Evolutionary conservation across 2,113 vertebrate species (phyloP).

Genomic region (Hippopotamus amphibius): DNA sequence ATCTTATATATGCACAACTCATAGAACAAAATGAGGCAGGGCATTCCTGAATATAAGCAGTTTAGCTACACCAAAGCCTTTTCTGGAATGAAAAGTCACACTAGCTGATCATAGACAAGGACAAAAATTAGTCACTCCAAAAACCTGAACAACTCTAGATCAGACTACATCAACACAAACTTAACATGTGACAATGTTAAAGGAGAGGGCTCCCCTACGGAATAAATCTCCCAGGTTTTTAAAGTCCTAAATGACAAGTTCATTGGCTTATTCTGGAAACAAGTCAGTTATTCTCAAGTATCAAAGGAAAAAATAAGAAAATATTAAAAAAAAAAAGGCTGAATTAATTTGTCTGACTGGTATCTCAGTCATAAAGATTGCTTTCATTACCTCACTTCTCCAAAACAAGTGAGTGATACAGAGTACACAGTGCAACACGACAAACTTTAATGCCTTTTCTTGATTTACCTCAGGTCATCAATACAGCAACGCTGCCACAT

Average conservation of each 20-base stretch:
- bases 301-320: neutral
- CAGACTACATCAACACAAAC: neutral
- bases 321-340: neutral
- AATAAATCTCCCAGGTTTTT: constrained; percentile 24
- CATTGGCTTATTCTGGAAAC: constrained; percentile 39
- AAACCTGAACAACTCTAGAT: neutral
- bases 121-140: neutral
- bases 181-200: neutral
- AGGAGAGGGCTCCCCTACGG: neutral
- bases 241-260: constrained; percentile 35
- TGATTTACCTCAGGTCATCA: constrained; percentile 1
- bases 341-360: neutral
- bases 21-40: constrained; percentile 1
- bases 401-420: neutral
- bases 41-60: neutral
- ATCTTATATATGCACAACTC: neutral
- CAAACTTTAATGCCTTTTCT: neutral
- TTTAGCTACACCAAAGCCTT: neutral
- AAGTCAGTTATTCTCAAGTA: neutral
- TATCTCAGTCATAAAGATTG: neutral
- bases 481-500: neutral
- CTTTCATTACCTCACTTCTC: neutral
- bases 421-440: neutral
- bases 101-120: neutral
- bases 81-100: neutral